Percentiles rank a stretch among this genome's conserved stretches.
Evolutionary conservation across 2,113 vertebrate genomes (phyloP).

Genomic region (Cariama cristata): DNA sequence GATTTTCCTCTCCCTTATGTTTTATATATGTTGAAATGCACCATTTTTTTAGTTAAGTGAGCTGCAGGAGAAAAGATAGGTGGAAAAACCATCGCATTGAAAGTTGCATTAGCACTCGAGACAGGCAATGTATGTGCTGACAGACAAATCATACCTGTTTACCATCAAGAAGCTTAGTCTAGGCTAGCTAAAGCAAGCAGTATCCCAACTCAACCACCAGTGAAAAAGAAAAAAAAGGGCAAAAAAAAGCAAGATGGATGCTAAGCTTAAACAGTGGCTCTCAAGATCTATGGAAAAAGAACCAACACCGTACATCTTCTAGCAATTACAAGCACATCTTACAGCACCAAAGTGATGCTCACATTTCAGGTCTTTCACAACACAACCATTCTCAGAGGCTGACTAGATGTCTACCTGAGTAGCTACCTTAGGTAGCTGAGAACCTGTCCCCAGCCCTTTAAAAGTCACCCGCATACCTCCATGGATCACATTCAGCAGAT

Average conservation of each 20-base stretch:
- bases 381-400: background rate
- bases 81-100: background rate
- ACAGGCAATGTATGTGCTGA: background rate
- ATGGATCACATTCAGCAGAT: background rate
- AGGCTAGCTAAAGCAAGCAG: background rate
- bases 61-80: background rate
- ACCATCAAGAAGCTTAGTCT: background rate
- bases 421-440: background rate
- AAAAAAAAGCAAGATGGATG: background rate
- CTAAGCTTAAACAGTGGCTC: background rate
- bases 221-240: background rate
- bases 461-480: background rate
- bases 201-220: background rate
- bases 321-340: background rate
- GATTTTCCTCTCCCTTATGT: background rate
- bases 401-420: background rate
- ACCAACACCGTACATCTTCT: background rate
- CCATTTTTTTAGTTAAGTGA: background rate
- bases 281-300: background rate
- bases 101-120: background rate
- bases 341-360: background rate
- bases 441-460: background rate
- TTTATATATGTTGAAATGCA: background rate
- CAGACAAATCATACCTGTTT: background rate
- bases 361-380: background rate